Evolutionary conservation across 2,797 vertebrate species (phyloP).

Genomic region (Balearica regulorum): DNA sequence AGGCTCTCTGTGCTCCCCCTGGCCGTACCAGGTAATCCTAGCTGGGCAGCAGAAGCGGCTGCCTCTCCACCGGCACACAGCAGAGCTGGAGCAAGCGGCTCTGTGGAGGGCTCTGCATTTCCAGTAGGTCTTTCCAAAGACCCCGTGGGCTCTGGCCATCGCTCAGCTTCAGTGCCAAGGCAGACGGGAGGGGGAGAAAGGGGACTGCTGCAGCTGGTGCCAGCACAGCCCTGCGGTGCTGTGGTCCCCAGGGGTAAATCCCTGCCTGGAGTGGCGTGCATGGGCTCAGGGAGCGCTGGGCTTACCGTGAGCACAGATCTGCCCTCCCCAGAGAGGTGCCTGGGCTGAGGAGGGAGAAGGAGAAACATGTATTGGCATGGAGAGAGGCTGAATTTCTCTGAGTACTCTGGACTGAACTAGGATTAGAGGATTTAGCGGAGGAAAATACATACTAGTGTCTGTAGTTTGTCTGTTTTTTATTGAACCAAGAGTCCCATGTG

Average conservation of each 20-base stretch:
- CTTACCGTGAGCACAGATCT: neutral
- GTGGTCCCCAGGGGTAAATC: rapidly evolving
- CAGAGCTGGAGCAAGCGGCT: neutral
- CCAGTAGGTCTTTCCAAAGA: neutral
- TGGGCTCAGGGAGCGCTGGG: neutral
- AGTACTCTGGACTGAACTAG: neutral
- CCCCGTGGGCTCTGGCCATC: rapidly evolving
- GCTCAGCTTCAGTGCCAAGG: rapidly evolving
- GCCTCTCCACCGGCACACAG: neutral
- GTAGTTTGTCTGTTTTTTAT: slow-evolving; percentile 38
- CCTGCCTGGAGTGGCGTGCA: rapidly evolving
- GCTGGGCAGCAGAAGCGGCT: neutral
- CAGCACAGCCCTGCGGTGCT: neutral
- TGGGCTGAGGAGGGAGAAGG: neutral
- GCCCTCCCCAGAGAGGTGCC: neutral
- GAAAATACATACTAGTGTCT: neutral
- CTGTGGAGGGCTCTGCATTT: neutral
- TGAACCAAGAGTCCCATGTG: slow-evolving; percentile 21
- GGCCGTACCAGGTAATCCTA: neutral
- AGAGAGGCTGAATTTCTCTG: neutral
- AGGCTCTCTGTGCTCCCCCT: neutral
- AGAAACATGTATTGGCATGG: neutral
- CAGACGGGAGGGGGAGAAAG: neutral
- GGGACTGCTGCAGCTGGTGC: neutral
- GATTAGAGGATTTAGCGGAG: neutral